phyloP scores from a whole-genome alignment of 1,140 invertebrate genomes.

The Platorchestia sp. region DNA sequence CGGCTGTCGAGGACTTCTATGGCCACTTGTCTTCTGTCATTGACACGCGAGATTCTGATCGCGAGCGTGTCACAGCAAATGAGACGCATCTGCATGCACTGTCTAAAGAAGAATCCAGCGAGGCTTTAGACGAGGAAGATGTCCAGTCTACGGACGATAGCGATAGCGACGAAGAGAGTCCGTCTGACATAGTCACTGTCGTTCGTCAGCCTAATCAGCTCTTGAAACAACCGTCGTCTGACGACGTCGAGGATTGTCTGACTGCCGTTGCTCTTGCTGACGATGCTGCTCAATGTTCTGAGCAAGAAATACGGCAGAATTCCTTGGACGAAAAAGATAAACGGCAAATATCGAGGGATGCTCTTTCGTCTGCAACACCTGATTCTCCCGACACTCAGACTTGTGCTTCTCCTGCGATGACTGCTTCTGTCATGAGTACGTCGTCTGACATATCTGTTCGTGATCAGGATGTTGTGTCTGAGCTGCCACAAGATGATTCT shows the following conservation, averaged over 20 bases:
- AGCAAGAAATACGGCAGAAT: neutral
- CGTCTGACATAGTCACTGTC: slow-evolving; percentile 13
- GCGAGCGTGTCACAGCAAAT: neutral
- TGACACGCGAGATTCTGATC: slow-evolving; percentile 5
- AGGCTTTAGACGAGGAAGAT: neutral
- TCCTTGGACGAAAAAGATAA: neutral
- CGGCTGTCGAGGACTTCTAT: neutral
- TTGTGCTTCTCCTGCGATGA: slow-evolving; percentile 4
- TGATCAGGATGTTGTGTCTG: neutral
- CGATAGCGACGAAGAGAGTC: slow-evolving; percentile 24
- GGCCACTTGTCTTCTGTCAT: neutral
- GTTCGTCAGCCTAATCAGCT: slow-evolving; percentile 16
- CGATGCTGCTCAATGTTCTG: neutral
- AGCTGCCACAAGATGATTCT: slow-evolving; percentile 9
- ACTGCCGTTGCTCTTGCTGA: neutral
- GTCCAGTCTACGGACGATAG: neutral
- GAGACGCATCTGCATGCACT: neutral
- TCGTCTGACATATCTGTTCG: neutral
- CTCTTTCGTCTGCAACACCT: neutral
- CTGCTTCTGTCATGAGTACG: slow-evolving; percentile 28
- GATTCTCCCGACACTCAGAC: neutral
- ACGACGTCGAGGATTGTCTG: slow-evolving; percentile 25
- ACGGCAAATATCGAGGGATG: neutral
- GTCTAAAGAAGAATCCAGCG: slow-evolving; percentile 11
- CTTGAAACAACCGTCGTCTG: slow-evolving; percentile 5